Conservation (phyloP, 2,888 invertebrate species). For the Stenodema calcarata region DNA sequence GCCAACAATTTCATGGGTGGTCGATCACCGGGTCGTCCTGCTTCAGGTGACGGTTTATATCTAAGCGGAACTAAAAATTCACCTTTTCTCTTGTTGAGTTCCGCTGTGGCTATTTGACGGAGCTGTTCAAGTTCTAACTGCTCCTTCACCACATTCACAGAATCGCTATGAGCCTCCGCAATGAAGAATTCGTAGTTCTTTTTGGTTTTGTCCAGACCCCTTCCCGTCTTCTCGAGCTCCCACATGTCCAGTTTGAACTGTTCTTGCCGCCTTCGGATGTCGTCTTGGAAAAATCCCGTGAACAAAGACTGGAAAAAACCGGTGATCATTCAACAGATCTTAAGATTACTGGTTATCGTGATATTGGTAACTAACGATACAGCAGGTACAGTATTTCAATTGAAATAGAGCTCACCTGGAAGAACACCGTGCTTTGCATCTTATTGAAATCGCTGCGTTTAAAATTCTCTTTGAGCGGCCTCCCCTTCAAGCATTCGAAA, state of each 20-base stretch:
- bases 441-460: neutral
- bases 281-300: constrained; percentile 4
- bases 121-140: neutral
- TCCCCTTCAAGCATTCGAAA: constrained; percentile 2
- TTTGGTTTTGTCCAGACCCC: neutral
- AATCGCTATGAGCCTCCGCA: neutral
- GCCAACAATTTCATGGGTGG: no score
- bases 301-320: constrained; percentile 16
- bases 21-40: no score
- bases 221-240: neutral
- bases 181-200: neutral
- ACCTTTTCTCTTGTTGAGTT: neutral
- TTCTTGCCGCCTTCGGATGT: neutral
- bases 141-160: constrained; percentile 3
- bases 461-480: constrained; percentile 32
- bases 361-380: no score
- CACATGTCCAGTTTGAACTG: neutral
- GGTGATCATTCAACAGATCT: no score
- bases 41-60: no score
- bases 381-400: no score
- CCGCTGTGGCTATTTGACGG: neutral
- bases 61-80: no score
- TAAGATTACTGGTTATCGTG: no score
- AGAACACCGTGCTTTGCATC: constrained; percentile 18
- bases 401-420: constrained; percentile 18